phyloP scores from a whole-genome alignment of 2,797 vertebrate genomes.

The Miichthys miiuy region DNA sequence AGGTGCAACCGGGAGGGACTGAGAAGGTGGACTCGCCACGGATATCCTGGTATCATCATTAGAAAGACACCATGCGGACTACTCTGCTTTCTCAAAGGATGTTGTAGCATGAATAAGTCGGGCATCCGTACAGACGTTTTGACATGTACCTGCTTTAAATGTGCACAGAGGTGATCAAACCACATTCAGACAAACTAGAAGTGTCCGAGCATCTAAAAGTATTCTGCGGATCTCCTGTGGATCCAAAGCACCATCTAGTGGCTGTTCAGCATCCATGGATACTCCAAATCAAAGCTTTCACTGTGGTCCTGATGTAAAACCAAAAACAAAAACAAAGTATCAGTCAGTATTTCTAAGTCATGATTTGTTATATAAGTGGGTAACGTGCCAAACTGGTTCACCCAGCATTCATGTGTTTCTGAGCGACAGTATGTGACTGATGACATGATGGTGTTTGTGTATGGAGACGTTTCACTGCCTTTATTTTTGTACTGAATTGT shows the following conservation, averaged over 20 bases:
- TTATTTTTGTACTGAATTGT: slow-evolving; percentile 90
- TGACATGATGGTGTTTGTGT: slow-evolving; percentile 73
- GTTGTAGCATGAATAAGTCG: slow-evolving; percentile 45
- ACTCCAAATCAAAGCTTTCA: slow-evolving; percentile 30
- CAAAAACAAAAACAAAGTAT: slow-evolving; percentile 32
- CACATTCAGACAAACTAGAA: slow-evolving; percentile 27
- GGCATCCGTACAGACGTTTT: slow-evolving; percentile 36
- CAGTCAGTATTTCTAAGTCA: slow-evolving; percentile 70
- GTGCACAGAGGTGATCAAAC: slow-evolving; percentile 28
- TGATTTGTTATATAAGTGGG: slow-evolving; percentile 57
- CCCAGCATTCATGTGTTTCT: slow-evolving; percentile 53
- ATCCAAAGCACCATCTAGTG: slow-evolving; percentile 79
- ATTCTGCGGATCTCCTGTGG: slow-evolving; percentile 45
- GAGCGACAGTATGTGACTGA: slow-evolving; percentile 71
- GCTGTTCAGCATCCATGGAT: slow-evolving; percentile 37
- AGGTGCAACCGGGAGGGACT: slow-evolving; percentile 24
- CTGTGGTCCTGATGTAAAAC: slow-evolving; percentile 42
- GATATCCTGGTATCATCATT: slow-evolving; percentile 22
- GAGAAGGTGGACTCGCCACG: slow-evolving; percentile 35
- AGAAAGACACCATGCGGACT: slow-evolving; percentile 33
- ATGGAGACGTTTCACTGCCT: slow-evolving; percentile 80
- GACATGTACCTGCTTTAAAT: slow-evolving; percentile 35
- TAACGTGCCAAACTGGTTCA: slow-evolving; percentile 64
- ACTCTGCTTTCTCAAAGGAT: slow-evolving; percentile 40
- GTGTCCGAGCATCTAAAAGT: slow-evolving; percentile 30